Evolutionary conservation across 2,113 vertebrate genomes (phyloP).

Genomic region (Hippoglossus stenolepis): DNA sequence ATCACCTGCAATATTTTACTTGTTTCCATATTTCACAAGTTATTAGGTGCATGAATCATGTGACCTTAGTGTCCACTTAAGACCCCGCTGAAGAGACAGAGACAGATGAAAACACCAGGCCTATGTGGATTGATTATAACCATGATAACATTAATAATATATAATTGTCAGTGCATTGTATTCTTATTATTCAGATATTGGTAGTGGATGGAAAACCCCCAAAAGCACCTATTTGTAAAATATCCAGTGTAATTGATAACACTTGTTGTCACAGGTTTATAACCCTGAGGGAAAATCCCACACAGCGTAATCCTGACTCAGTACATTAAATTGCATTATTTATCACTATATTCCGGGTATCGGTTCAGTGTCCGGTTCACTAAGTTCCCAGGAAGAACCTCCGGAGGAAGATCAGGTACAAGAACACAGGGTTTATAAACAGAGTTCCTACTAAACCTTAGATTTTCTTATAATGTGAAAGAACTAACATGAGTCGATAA

Average conservation of each 20-base stretch:
- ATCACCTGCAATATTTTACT: conserved; percentile 1
- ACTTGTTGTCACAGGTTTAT: too few relatives aligned
- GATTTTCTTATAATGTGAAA: not conserved
- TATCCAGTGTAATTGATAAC: too few relatives aligned
- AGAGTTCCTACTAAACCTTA: not conserved
- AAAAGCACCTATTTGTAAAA: too few relatives aligned
- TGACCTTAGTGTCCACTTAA: not conserved
- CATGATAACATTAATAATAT: not conserved
- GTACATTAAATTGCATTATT: too few relatives aligned
- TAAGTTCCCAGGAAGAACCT: too few relatives aligned
- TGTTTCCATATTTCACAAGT: not conserved
- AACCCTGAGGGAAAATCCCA: too few relatives aligned
- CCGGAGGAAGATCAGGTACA: not conserved
- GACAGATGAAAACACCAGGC: not conserved
- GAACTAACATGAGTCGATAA: not conserved
- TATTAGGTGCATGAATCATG: not conserved
- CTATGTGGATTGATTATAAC: not conserved
- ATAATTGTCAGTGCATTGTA: not conserved
- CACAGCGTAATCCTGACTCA: too few relatives aligned
- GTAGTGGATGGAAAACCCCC: too few relatives aligned
- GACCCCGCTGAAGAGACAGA: not conserved
- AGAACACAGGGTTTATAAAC: not conserved
- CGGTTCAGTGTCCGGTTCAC: too few relatives aligned
- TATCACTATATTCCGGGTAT: too few relatives aligned
- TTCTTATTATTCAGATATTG: too few relatives aligned